Conservation (phyloP, 2,113 vertebrate species). For the Syrrhaptes paradoxus region DNA sequence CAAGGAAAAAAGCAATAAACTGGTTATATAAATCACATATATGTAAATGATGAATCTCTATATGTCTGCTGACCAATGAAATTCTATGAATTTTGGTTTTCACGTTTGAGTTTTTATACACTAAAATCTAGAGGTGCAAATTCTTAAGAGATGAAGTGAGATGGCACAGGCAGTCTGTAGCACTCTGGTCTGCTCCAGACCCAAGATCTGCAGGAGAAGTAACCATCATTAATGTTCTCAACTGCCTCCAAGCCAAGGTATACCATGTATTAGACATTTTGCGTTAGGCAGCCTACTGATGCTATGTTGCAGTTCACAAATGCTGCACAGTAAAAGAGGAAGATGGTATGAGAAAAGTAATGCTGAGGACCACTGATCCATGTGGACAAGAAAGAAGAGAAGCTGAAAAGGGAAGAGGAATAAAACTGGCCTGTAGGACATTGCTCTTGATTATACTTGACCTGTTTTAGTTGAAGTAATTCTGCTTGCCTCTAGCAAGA, state of each 20-base stretch:
- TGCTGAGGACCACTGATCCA: not conserved
- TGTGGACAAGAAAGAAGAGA: not conserved
- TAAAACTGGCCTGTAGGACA: not conserved
- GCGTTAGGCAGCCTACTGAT: not conserved
- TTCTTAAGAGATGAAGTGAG: not conserved
- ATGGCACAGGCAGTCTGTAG: not conserved
- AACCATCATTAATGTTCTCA: not conserved
- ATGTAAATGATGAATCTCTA: not conserved
- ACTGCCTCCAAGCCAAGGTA: not conserved
- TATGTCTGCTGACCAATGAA: not conserved
- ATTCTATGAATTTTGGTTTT: not conserved
- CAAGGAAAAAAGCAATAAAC: not conserved
- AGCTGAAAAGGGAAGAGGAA: not conserved
- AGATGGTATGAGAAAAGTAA: not conserved
- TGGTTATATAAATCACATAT: not conserved
- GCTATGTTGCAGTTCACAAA: not conserved
- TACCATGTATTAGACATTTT: not conserved
- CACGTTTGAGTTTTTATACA: not conserved
- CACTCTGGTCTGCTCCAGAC: not conserved
- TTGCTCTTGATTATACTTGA: not conserved
- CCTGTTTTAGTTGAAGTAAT: not conserved
- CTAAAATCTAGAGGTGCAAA: not conserved
- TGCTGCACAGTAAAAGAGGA: not conserved
- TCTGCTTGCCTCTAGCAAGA: constrained; percentile 8
- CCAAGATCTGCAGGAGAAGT: not conserved